Evolutionary conservation across 2,888 invertebrate genomes (phyloP), one percentile per base, ranked within the genome.

Genomic region (Dascillus cervinus): DNA sequence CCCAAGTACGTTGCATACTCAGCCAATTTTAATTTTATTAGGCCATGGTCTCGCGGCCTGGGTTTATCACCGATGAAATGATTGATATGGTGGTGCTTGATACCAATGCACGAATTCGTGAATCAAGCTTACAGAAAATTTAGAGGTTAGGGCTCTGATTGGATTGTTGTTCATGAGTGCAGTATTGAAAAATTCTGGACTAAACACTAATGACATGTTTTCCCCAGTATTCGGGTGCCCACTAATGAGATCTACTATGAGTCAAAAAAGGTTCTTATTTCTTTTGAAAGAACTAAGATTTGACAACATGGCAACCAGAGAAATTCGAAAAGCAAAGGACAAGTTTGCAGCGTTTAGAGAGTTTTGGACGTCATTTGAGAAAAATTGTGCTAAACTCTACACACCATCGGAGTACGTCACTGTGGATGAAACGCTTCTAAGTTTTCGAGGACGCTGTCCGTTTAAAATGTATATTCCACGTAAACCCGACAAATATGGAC

Each of bases 401-500:
- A 26, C 13, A 20, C 11, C 23, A 12, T 11, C n/a, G 6, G 23
- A 23, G 13, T 9, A 23, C 13, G 23, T 23, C 4, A 23, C 23
- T 10, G 13, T 23, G 13, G 23, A 23, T 11, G 23, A 23, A 11
- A 23, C 11, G 13, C 13, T 23, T 8, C 13, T 23, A 11, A 13
- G 10, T 11, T 32, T 32, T 30, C 2, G 35, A 35, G 32, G 27
- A 19, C 9, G 22, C 12, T 26, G 32, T 12, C 26, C 13, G 3
- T 26, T 26, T n/a, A 26, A 26, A 26, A 26, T 17, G 15, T 26
- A 15, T 17, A 13, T 26, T 4, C 44, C 45, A 2, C 22, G 21
- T n/a, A 48, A 38, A 34, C 37, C 47, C 20, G 40, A 26, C n/a
- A 42, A 49, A 19, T 44, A 47, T 23, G 33, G 30, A 17, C 32